Evolutionary conservation across 2,113 vertebrate species (phyloP), one percentile per base, ranked within the genome.

Genomic region (Engraulis encrasicolus): DNA sequence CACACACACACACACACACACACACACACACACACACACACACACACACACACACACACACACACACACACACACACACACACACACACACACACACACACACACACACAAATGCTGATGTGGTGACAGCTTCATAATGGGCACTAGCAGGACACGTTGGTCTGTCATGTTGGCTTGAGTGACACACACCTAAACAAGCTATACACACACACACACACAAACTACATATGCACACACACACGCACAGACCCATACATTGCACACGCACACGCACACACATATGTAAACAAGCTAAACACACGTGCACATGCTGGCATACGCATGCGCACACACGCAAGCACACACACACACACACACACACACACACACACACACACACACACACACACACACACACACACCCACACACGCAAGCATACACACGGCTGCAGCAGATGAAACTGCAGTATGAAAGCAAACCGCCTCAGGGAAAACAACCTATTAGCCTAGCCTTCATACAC

Each of bases 71-170:
- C 52, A 58, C 50, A 58, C 52, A n/a, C 7, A 19, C 17, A 52
- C 50, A 58, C 52, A n/a, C 0, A 58, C 52, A n/a, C 20, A 58
- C 20, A 58, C 54, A 58, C 19, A 58, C 54, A 23, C 54, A 58
- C 20, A 58, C 20, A 58, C 54, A 58, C 19, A 58, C 18, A 0
- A 11, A 23, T 66, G 58, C 23, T 66, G 58, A 66, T 66, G 12
- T 66, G 58, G 6, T 66, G 58, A 66, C 58, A 66, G n/a, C 23
- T 23, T 66, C 58, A 66, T 66, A 23, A 66, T 66, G 38, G 79
- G 80, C 78, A 85, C 20, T 45, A 23, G 80, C 83, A 86, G 2
- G 23, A 11, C 31, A 52, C 45, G 58, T 66, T 79, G n/a, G 23
- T 78, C 38, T 58, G 50, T 58, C 52, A 20, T 3, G 20, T 58